Percentiles rank a stretch among this genome's conserved stretches.
These are phyloP conservation scores for Apotomis betuletana DNA, from an alignment of 2,888 invertebrate genomes.

Conservation along the genomic window DNA sequence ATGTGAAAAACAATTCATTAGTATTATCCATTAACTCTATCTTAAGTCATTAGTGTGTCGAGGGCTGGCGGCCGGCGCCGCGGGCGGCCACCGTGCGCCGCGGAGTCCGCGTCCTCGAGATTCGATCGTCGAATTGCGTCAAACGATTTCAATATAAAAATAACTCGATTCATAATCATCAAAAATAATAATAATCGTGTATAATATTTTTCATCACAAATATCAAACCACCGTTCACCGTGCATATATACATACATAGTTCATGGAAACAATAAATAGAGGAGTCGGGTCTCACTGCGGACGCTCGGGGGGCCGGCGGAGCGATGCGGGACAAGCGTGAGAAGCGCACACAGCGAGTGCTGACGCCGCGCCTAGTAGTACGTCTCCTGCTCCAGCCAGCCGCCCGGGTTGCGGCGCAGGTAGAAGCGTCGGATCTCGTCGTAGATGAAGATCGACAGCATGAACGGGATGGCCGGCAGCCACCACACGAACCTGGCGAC, in stretches of 20 bases:
- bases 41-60: constrained; percentile 62
- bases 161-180: constrained; percentile 72
- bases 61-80: constrained; percentile 49
- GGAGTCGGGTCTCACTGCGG: constrained; percentile 31
- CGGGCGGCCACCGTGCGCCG: constrained; percentile 36
- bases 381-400: constrained; percentile 99
- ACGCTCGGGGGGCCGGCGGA: constrained; percentile 44
- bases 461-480: constrained; percentile 99
- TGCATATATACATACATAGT: constrained; percentile 81
- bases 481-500: constrained; percentile 96
- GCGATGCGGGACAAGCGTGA: constrained; percentile 75
- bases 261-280: constrained; percentile 53
- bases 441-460: constrained; percentile 99
- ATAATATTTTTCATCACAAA: constrained; percentile 72
- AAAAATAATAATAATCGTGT: constrained; percentile 65
- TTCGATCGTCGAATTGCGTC: constrained; percentile 56
- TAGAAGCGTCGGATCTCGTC: constrained; percentile 99
- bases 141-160: constrained; percentile 76
- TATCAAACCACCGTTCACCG: constrained; percentile 71
- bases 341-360: constrained; percentile 72
- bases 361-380: constrained; percentile 89
- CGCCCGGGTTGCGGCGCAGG: constrained; percentile 98
- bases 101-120: constrained; percentile 42
- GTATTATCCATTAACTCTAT: constrained; percentile 68
- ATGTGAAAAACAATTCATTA: constrained; percentile 78